Percentiles rank a stretch among this genome's conserved stretches.
These are phyloP conservation scores for Aphis craccivora DNA, from an alignment of 1,140 invertebrate species.

Conservation along the genomic window DNA sequence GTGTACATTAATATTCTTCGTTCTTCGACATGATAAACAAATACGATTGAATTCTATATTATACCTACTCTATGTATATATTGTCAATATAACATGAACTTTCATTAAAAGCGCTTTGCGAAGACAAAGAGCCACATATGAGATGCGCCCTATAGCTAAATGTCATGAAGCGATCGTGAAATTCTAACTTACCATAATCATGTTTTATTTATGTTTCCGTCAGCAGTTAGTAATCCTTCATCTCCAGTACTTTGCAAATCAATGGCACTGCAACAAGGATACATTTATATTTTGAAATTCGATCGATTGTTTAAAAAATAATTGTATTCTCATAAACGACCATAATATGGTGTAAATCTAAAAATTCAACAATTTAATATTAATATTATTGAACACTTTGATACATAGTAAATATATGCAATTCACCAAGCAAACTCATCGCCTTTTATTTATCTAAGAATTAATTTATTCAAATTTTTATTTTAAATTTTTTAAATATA, in stretches of 20 bases:
- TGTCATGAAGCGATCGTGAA: background rate
- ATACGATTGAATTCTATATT: background rate
- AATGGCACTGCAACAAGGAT: background rate
- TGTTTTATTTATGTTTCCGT: background rate
- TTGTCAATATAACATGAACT: background rate
- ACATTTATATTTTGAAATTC: background rate
- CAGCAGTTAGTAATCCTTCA: background rate
- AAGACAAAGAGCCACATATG: background rate
- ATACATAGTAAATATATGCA: background rate
- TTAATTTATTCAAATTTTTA: background rate
- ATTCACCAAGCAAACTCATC: background rate
- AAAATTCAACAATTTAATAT: background rate
- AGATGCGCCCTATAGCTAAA: background rate
- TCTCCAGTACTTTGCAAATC: background rate
- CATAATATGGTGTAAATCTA: background rate
- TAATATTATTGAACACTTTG: background rate
- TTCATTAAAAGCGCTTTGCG: background rate
- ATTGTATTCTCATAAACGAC: background rate
- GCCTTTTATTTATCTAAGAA: background rate
- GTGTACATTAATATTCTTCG: background rate
- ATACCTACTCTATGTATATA: background rate
- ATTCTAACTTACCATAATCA: background rate
- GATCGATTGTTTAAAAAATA: background rate
- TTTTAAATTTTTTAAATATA: background rate
- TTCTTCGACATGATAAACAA: background rate